A percentile compares a stretch with the other conserved stretches of the same genome.
phyloP scores from a whole-genome alignment of 2,888 invertebrate genomes.

The Miltochrista miniata region DNA sequence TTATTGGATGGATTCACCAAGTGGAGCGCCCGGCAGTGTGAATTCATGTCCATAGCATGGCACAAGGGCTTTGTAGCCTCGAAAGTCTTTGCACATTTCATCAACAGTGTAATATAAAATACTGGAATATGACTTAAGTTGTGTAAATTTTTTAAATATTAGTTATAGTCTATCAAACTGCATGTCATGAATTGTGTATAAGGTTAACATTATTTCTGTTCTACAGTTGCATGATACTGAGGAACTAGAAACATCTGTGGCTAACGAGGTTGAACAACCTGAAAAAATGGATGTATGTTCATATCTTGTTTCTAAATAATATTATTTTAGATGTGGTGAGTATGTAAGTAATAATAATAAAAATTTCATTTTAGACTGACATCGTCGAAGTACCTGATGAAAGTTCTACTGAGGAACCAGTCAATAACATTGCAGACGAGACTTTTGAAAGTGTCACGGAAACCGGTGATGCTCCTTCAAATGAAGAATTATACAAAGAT shows the following conservation, averaged over 20 bases:
- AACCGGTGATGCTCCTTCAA: background rate
- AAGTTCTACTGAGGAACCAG: conserved; percentile 1
- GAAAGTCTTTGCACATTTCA: too few species aligned
- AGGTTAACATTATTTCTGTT: conserved; percentile 7
- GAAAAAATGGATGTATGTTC: conserved; percentile 9
- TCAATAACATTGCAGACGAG: background rate
- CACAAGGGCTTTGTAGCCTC: too few species aligned
- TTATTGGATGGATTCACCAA: too few species aligned
- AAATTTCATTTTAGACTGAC: conserved; percentile 20
- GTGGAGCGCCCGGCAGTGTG: too few species aligned
- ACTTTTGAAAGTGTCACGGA: background rate
- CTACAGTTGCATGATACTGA: conserved; percentile 7
- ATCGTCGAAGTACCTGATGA: conserved; percentile 13
- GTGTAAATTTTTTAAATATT: too few species aligned
- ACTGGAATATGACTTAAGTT: too few species aligned
- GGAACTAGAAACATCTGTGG: background rate
- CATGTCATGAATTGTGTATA: background rate
- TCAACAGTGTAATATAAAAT: too few species aligned
- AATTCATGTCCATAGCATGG: too few species aligned
- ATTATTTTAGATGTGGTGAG: background rate
- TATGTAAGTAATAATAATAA: background rate
- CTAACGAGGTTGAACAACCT: background rate
- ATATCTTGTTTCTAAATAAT: background rate
- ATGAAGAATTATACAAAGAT: background rate
- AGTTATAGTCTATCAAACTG: conserved; percentile 1